Evolutionary conservation across 2,113 vertebrate species (phyloP).

Genomic region (Dicentrarchus labrax): DNA sequence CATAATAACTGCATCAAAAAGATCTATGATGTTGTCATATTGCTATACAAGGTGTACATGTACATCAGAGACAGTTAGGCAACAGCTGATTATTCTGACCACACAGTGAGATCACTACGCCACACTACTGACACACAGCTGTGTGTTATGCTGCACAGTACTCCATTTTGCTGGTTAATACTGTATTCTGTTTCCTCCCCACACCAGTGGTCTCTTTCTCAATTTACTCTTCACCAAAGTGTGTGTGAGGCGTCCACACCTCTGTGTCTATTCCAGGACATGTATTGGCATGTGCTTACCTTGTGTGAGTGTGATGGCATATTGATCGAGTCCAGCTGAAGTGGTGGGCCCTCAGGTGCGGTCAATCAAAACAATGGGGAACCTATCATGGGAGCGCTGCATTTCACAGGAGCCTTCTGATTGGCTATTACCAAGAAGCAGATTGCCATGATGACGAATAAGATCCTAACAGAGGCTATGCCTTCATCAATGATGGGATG

Average conservation of each 20-base stretch:
- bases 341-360: slow-evolving; percentile 76
- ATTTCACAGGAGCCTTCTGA: slow-evolving; percentile 73
- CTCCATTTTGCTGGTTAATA: slow-evolving; percentile 43
- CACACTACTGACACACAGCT: slow-evolving; percentile 29
- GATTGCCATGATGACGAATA: slow-evolving; percentile 79
- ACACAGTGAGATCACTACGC: slow-evolving; percentile 17
- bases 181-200: slow-evolving; percentile 47
- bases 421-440: slow-evolving; percentile 81
- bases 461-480: slow-evolving; percentile 68
- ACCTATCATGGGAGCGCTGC: slow-evolving; percentile 73
- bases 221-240: slow-evolving; percentile 61
- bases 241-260: slow-evolving; percentile 25
- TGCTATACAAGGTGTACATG: slow-evolving; percentile 10
- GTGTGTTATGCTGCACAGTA: not conserved
- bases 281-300: slow-evolving; percentile 31
- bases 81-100: slow-evolving; percentile 56
- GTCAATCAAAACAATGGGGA: slow-evolving; percentile 82
- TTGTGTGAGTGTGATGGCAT: slow-evolving; percentile 69
- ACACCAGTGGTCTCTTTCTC: slow-evolving; percentile 50
- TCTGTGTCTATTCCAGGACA: slow-evolving; percentile 58
- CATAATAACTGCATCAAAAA: slow-evolving; percentile 1
- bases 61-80: slow-evolving; percentile 17
- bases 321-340: slow-evolving; percentile 78
- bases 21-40: slow-evolving; percentile 3
- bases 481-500: slow-evolving; percentile 75